These are phyloP conservation scores for Diplogasteroides magnus DNA, from an alignment of 1,140 invertebrate species.

Conservation along the genomic window DNA sequence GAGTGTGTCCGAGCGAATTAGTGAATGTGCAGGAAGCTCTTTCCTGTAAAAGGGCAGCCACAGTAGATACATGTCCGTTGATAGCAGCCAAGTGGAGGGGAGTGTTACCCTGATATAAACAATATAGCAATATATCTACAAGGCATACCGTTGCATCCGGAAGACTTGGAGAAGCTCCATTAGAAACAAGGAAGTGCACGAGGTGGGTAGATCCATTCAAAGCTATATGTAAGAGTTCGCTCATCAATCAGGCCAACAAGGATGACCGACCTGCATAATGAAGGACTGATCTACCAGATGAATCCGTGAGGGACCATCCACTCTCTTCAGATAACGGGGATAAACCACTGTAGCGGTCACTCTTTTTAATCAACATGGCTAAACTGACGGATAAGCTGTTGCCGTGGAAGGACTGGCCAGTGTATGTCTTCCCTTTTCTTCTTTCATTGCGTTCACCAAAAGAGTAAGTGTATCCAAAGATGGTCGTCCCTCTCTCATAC, in stretches of 20 bases:
- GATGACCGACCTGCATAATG: background rate
- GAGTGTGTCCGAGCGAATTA: background rate
- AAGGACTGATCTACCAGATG: background rate
- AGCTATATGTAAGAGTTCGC: too few species aligned
- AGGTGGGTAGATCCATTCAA: too few species aligned
- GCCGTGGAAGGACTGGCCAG: background rate
- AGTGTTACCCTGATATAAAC: background rate
- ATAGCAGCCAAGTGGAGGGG: background rate
- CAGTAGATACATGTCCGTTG: background rate
- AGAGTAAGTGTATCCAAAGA: background rate
- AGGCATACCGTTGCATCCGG: background rate
- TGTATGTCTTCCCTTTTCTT: background rate
- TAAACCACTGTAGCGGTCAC: too few species aligned
- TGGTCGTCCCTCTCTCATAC: background rate
- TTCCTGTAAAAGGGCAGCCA: background rate
- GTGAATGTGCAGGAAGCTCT: background rate
- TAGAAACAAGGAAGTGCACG: background rate
- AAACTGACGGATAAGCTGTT: too few species aligned
- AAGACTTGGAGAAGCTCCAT: background rate
- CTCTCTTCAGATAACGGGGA: background rate
- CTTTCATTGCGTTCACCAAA: background rate
- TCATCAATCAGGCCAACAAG: too few species aligned
- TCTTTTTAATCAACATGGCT: too few species aligned
- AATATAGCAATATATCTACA: background rate
- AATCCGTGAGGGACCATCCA: background rate